Evolutionary conservation across 2,113 vertebrate genomes (phyloP).

Genomic region (Abramis brama): DNA sequence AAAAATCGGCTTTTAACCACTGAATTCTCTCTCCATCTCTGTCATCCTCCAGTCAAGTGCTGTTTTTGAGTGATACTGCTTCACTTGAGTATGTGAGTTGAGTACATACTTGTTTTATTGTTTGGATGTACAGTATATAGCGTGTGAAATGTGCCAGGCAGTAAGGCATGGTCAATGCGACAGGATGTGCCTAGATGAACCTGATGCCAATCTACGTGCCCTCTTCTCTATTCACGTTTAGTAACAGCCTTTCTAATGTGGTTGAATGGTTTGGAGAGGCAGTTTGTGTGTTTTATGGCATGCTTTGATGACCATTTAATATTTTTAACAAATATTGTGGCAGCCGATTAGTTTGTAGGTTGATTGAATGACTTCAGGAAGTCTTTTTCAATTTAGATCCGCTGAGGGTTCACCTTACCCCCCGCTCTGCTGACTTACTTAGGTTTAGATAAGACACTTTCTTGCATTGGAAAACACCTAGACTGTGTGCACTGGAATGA

Average conservation of each 20-base stretch:
- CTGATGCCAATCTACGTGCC: slow-evolving; percentile 25
- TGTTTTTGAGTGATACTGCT: not conserved
- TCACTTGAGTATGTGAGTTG: slow-evolving; percentile 42
- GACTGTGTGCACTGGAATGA: not conserved
- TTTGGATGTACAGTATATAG: not conserved
- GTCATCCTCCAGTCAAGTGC: not conserved
- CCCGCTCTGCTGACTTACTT: not conserved
- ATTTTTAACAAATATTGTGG: not conserved
- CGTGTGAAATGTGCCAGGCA: slow-evolving; percentile 7
- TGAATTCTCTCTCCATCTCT: not conserved
- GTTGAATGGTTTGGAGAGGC: not conserved
- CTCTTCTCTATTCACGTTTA: not conserved
- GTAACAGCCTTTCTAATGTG: slow-evolving; percentile 17
- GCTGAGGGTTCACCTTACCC: not conserved
- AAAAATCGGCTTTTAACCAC: slow-evolving; percentile 88
- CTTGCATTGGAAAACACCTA: not conserved
- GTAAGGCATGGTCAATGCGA: not conserved
- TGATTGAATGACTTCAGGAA: not conserved
- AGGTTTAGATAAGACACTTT: not conserved
- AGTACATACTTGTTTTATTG: slow-evolving; percentile 44
- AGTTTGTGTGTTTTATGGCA: slow-evolving; percentile 4
- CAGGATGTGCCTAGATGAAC: slow-evolving; percentile 50
- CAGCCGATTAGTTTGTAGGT: not conserved
- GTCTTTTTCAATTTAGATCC: not conserved
- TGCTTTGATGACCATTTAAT: not conserved